These are phyloP conservation scores for Heteropelma amictum DNA, from an alignment of 2,888 invertebrate species.

Conservation along the genomic window DNA sequence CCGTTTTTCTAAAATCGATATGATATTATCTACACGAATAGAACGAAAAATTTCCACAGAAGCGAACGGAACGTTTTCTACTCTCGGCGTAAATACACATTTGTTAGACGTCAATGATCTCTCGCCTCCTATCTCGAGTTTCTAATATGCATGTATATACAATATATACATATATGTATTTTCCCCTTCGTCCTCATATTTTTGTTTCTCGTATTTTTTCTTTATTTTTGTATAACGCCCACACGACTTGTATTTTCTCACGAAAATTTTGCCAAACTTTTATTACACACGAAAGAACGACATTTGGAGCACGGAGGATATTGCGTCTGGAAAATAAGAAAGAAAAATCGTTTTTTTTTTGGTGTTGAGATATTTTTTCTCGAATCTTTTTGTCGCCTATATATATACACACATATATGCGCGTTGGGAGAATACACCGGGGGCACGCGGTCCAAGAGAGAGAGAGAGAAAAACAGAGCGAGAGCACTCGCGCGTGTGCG, in stretches of 20 bases:
- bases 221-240: neutral
- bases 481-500: conserved; percentile 40
- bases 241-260: neutral
- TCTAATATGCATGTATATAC: conserved; percentile 17
- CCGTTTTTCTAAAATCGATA: neutral
- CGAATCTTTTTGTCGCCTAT: conserved; percentile 15
- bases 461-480: conserved; percentile 5
- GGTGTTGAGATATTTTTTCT: conserved; percentile 23
- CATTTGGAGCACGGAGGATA: neutral
- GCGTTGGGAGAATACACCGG: conserved; percentile 8
- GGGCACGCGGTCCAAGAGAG: neutral
- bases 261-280: conserved; percentile 22
- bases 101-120: conserved; percentile 43
- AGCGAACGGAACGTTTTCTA: conserved; percentile 16
- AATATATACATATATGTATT: too few species aligned
- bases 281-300: neutral
- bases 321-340: conserved; percentile 4
- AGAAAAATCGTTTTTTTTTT: conserved; percentile 14
- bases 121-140: conserved; percentile 28
- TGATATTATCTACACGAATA: neutral
- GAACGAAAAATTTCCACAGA: conserved; percentile 16
- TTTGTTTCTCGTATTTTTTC: neutral
- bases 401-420: too few species aligned
- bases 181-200: neutral
- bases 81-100: conserved; percentile 45